A percentile compares a stretch with the other conserved stretches of the same genome.
Conservation (phyloP, 2,797 vertebrate genomes). For the Tenualosa ilisha region DNA sequence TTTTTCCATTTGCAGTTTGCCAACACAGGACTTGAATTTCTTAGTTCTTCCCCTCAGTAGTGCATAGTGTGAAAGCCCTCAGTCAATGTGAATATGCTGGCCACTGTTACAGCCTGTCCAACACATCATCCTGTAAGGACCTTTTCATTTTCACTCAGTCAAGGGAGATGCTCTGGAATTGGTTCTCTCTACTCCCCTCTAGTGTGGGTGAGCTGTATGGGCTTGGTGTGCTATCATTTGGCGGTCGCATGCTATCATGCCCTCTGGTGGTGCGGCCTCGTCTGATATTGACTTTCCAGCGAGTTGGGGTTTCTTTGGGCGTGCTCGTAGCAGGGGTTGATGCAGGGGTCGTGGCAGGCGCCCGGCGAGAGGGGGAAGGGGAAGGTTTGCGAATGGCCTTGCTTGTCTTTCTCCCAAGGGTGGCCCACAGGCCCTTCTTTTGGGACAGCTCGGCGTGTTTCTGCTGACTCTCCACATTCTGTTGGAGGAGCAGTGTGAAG, state of each 20-base stretch:
- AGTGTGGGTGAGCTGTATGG: slow-evolving; percentile 34
- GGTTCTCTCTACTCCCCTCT: slow-evolving; percentile 30
- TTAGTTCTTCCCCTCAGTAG: neutral
- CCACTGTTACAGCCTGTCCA: neutral
- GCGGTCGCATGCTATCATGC: neutral
- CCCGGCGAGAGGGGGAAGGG: neutral
- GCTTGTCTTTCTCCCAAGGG: slow-evolving; percentile 50
- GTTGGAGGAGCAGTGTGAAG: slow-evolving; percentile 74
- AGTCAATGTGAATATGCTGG: neutral
- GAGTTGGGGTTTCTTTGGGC: slow-evolving; percentile 36
- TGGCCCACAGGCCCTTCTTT: slow-evolving; percentile 66
- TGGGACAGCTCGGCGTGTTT: slow-evolving; percentile 62
- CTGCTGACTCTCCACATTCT: slow-evolving; percentile 77
- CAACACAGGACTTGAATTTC: neutral
- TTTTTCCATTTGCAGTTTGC: neutral
- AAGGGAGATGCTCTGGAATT: slow-evolving; percentile 69
- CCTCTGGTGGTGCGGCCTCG: slow-evolving; percentile 49
- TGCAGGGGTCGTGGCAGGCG: neutral
- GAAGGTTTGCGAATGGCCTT: slow-evolving; percentile 36
- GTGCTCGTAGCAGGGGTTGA: neutral
- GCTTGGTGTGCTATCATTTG: slow-evolving; percentile 32
- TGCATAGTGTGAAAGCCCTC: neutral
- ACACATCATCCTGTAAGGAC: neutral
- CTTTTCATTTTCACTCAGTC: slow-evolving; percentile 57
- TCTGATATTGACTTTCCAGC: slow-evolving; percentile 71